These are phyloP conservation scores for Uloborus diversus DNA, from an alignment of 1,140 invertebrate species.

Conservation along the genomic window DNA sequence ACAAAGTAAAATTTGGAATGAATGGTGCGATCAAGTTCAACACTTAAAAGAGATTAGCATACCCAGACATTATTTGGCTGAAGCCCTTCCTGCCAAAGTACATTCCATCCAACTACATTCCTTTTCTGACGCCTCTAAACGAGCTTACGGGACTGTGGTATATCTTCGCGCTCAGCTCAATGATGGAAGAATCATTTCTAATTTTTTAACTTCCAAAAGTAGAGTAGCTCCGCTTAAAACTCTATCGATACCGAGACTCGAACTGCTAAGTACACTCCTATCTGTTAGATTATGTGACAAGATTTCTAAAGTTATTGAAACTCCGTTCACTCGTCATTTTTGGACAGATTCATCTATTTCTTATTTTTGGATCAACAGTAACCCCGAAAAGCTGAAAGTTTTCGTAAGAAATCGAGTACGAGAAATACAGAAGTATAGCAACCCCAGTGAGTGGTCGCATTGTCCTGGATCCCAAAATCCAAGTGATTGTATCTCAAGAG, in stretches of 20 bases:
- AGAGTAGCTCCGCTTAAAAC: slow-evolving; percentile 4
- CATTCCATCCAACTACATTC: not conserved
- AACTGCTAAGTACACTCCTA: not conserved
- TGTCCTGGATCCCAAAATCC: not conserved
- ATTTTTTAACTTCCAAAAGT: slow-evolving; percentile 1
- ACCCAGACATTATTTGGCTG: not conserved
- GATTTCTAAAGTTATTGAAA: not conserved
- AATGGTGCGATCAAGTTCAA: not conserved
- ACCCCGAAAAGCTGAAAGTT: not conserved
- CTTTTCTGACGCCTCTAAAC: not conserved
- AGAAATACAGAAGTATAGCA: too few species aligned
- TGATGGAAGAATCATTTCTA: not conserved
- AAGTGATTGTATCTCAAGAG: not conserved
- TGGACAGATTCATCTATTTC: slow-evolving; percentile 3
- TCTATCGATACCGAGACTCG: not conserved
- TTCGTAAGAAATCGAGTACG: slow-evolving; percentile 7
- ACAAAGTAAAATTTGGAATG: not conserved
- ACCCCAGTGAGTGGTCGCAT: too few species aligned
- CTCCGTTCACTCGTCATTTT: not conserved
- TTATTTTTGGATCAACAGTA: not conserved
- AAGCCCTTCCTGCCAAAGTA: not conserved
- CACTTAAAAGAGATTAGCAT: not conserved
- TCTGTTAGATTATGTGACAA: not conserved
- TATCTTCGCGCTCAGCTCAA: not conserved
- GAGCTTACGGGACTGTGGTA: not conserved